Conservation (phyloP, 2,888 invertebrate genomes). For the Aporophyla lueneburgensis region DNA sequence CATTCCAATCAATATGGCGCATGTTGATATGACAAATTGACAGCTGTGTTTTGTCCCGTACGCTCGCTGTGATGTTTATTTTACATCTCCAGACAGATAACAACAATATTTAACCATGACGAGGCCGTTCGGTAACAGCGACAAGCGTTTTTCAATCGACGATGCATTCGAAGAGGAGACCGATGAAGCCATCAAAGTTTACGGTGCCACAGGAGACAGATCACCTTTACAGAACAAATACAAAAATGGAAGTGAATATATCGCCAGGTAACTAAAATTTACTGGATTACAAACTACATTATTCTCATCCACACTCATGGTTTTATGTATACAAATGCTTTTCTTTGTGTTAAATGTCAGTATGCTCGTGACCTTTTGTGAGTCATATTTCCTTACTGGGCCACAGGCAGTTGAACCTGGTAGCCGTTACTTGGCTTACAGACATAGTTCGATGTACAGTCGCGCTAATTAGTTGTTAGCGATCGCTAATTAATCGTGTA, state of each 20-base stretch:
- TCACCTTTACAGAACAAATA: constrained; percentile 91
- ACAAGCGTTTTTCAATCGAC: constrained; percentile 95
- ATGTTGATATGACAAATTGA: constrained; percentile 88
- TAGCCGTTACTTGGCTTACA: constrained; percentile 59
- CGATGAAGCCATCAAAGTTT: constrained; percentile 95
- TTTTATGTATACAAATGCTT: constrained; percentile 25
- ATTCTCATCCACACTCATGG: constrained; percentile 10
- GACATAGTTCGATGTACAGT: constrained; percentile 49
- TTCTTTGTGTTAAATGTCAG: constrained; percentile 73
- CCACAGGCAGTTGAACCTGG: constrained; percentile 84
- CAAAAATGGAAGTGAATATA: constrained; percentile 85
- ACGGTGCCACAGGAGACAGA: constrained; percentile 94
- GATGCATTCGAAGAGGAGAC: constrained; percentile 97
- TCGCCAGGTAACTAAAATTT: constrained; percentile 78
- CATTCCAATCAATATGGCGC: constrained; percentile 85
- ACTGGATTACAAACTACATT: constrained; percentile 3
- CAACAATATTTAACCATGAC: constrained; percentile 85
- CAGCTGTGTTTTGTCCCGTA: constrained; percentile 86
- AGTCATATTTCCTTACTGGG: constrained; percentile 81
- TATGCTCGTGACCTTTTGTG: constrained; percentile 84
- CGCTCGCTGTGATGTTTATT: constrained; percentile 84
- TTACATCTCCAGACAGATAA: constrained; percentile 78
- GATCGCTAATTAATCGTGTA: constrained; percentile 71
- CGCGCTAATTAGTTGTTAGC: constrained; percentile 76
- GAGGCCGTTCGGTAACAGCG: constrained; percentile 87